Percentiles rank a stretch among this genome's conserved stretches.
Conservation (phyloP, 2,888 invertebrate genomes). For the Drosophila atripex region DNA sequence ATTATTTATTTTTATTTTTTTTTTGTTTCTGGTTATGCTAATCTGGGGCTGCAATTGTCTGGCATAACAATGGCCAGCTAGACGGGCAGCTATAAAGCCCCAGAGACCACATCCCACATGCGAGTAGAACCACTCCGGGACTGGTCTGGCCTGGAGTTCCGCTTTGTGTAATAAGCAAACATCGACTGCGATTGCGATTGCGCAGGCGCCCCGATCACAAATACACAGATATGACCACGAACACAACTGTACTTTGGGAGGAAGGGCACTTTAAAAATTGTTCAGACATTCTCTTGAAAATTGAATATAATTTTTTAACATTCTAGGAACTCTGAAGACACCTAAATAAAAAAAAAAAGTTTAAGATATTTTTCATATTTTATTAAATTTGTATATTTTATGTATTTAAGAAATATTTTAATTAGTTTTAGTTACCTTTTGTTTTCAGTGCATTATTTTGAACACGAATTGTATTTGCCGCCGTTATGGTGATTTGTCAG, state of each 20-base stretch:
- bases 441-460: slow-evolving; percentile 8
- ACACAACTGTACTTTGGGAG: not conserved
- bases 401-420: not conserved
- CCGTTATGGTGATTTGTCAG: slow-evolving; percentile 76
- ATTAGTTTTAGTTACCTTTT: not conserved
- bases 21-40: slow-evolving; percentile 44
- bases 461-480: slow-evolving; percentile 38
- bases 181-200: slow-evolving; percentile 49
- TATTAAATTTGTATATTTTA: no score
- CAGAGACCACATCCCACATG: slow-evolving; percentile 37
- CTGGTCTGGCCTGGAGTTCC: slow-evolving; percentile 45
- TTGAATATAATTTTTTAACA: no score
- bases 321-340: no score
- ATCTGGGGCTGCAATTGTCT: slow-evolving; percentile 46
- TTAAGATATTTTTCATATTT: no score
- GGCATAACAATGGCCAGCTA: slow-evolving; percentile 44
- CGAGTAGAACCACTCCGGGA: slow-evolving; percentile 30
- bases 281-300: not conserved
- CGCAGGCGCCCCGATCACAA: slow-evolving; percentile 35
- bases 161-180: slow-evolving; percentile 48
- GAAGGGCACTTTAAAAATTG: not conserved
- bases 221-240: not conserved
- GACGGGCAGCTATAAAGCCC: slow-evolving; percentile 29
- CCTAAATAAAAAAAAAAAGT: no score
- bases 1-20: slow-evolving; percentile 4